These are phyloP conservation scores for Phocides pigmalion DNA, from an alignment of 1,140 invertebrate genomes.

Conservation along the genomic window DNA sequence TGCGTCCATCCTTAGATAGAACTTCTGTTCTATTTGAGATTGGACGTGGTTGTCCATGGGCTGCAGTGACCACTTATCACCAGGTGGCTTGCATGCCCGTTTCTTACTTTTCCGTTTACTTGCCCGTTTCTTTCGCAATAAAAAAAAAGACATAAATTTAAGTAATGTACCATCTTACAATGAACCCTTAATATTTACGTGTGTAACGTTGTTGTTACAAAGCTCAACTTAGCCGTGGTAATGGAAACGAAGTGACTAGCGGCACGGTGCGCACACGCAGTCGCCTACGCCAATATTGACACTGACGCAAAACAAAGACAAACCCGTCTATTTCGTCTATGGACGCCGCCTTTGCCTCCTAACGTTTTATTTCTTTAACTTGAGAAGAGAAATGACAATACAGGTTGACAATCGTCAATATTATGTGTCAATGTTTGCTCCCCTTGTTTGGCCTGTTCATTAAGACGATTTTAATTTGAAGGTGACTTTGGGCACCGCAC, in stretches of 20 bases:
- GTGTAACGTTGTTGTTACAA: no score
- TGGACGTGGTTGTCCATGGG: no score
- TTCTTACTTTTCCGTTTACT: no score
- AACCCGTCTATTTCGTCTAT: constrained; percentile 39
- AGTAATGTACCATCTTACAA: background rate
- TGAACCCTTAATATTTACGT: background rate
- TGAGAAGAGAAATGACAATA: constrained; percentile 30
- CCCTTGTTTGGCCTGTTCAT: constrained; percentile 27
- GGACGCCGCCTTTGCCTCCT: constrained; percentile 25
- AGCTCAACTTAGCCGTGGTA: background rate
- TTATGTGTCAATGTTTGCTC: constrained; percentile 30
- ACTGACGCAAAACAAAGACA: constrained; percentile 45
- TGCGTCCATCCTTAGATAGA: no score
- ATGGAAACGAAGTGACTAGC: constrained; percentile 34
- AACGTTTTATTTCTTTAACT: constrained; percentile 31
- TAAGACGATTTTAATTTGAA: constrained; percentile 31
- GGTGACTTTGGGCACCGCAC: constrained; percentile 11
- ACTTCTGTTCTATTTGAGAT: no score
- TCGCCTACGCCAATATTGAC: constrained; percentile 53
- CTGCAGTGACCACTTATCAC: no score
- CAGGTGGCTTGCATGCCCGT: no score
- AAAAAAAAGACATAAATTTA: no score
- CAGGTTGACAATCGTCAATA: constrained; percentile 34
- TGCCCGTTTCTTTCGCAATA: no score
- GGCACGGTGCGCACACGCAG: constrained; percentile 42